These are phyloP conservation scores for Centropristis striata DNA, from an alignment of 2,113 vertebrate species.

Conservation along the genomic window DNA sequence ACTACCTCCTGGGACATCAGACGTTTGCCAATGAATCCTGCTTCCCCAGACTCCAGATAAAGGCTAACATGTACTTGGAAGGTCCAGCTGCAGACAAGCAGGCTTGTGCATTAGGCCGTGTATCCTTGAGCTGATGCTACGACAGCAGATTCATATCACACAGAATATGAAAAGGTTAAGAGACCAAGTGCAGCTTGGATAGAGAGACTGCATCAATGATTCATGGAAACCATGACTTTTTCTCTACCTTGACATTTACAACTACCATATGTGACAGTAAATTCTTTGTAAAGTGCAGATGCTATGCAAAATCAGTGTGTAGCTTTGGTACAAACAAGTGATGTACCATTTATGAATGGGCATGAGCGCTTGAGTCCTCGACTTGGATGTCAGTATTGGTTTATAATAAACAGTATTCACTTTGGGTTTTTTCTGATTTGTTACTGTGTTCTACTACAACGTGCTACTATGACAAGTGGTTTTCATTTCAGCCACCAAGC, in stretches of 20 bases:
- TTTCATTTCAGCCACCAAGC: no score
- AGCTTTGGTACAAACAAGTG: background rate
- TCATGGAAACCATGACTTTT: conserved; percentile 45
- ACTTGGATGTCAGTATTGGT: no score
- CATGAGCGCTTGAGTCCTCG: no score
- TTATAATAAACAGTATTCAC: no score
- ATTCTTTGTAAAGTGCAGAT: conserved; percentile 28
- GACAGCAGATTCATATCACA: conserved; percentile 67
- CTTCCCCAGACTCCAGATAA: conserved; percentile 70
- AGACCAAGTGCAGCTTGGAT: conserved; percentile 43
- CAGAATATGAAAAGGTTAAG: conserved; percentile 64
- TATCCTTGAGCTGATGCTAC: conserved; percentile 56
- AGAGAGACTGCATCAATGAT: conserved; percentile 58
- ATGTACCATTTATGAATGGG: background rate
- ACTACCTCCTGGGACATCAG: conserved; percentile 69
- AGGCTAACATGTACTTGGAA: conserved; percentile 65
- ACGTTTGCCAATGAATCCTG: conserved; percentile 69
- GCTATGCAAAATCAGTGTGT: conserved; percentile 18
- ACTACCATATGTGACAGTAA: conserved; percentile 44
- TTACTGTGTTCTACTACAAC: no score
- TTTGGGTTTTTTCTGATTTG: no score
- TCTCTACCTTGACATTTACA: conserved; percentile 63
- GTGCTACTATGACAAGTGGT: no score
- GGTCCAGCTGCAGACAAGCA: conserved; percentile 56
- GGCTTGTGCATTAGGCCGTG: conserved; percentile 31